Evolutionary conservation across 2,113 vertebrate species (phyloP).

Genomic region (Amphilophus citrinellus): DNA sequence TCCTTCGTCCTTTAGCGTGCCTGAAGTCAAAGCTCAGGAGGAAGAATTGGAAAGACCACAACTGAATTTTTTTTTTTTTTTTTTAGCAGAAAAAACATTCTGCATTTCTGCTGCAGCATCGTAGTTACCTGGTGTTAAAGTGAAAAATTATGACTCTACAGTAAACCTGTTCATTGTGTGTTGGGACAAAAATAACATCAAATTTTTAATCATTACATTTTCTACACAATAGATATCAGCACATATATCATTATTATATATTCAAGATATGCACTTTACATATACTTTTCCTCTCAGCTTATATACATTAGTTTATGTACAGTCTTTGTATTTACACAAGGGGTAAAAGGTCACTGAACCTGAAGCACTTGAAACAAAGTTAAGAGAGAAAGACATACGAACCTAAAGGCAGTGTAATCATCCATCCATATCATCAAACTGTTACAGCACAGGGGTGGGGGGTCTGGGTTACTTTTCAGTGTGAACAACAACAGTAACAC

Average conservation of each 20-base stretch:
- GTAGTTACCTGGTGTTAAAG: slow-evolving; percentile 69
- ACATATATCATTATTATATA: slow-evolving; percentile 82
- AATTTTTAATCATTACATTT: slow-evolving; percentile 75
- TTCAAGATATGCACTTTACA: slow-evolving; percentile 82
- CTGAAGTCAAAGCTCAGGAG: slow-evolving; percentile 45
- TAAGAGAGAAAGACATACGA: slow-evolving; percentile 64
- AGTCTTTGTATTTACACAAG: slow-evolving; percentile 81
- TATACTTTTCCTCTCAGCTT: slow-evolving; percentile 78
- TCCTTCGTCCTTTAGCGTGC: slow-evolving; percentile 23
- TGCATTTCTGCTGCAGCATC: slow-evolving; percentile 66
- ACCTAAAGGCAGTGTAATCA: slow-evolving; percentile 75
- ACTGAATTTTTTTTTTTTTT: slow-evolving; percentile 37
- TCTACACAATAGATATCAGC: slow-evolving; percentile 82
- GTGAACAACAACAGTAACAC: slow-evolving; percentile 42
- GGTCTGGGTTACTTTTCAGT: slow-evolving; percentile 32
- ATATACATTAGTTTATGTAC: slow-evolving; percentile 84
- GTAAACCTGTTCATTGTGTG: slow-evolving; percentile 77
- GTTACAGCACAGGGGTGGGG: slow-evolving; percentile 32
- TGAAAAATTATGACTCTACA: slow-evolving; percentile 69
- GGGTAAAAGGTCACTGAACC: slow-evolving; percentile 74
- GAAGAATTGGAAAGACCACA: slow-evolving; percentile 40
- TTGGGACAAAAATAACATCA: slow-evolving; percentile 81
- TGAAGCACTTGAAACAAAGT: slow-evolving; percentile 79
- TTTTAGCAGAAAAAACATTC: slow-evolving; percentile 42
- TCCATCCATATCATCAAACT: slow-evolving; percentile 54